These are phyloP conservation scores for Penaeus indicus DNA, from an alignment of 1,140 invertebrate genomes.

Conservation along the genomic window DNA sequence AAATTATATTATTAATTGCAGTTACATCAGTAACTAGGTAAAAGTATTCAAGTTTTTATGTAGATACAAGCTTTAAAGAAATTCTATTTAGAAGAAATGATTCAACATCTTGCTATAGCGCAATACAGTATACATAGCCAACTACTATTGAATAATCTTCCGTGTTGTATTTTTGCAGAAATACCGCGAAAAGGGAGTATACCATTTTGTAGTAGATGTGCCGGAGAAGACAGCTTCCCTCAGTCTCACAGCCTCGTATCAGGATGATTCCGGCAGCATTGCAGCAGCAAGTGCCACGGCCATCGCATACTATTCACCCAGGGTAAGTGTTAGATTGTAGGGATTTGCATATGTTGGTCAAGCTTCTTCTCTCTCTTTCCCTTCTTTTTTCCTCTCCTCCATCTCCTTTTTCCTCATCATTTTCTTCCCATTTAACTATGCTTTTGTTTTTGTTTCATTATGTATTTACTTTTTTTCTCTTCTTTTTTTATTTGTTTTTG, in stretches of 20 bases:
- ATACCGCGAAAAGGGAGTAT: constrained; percentile 68
- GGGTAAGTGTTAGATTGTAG: constrained; percentile 26
- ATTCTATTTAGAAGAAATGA: no score
- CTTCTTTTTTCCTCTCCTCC: neutral
- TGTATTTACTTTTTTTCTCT: no score
- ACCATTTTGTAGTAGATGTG: constrained; percentile 69
- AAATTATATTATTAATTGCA: no score
- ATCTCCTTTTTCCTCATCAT: neutral
- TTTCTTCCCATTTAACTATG: no score
- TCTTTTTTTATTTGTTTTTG: no score
- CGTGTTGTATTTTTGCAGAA: constrained; percentile 33
- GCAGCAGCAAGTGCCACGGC: constrained; percentile 68
- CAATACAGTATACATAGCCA: no score
- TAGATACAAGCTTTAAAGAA: no score
- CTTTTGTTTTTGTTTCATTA: no score
- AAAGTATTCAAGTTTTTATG: no score
- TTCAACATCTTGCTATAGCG: no score
- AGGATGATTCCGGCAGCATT: constrained; percentile 67
- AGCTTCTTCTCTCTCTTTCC: constrained; percentile 71
- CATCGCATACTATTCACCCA: constrained; percentile 65
- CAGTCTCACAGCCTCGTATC: constrained; percentile 69
- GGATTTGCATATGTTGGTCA: constrained; percentile 64
- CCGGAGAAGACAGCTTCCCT: constrained; percentile 68
- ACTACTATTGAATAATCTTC: no score
- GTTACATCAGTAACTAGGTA: no score